A percentile compares a stretch with the other conserved stretches of the same genome.
These are phyloP conservation scores for Atlantisia rogersi DNA, from an alignment of 2,113 vertebrate species.

Conservation along the genomic window DNA sequence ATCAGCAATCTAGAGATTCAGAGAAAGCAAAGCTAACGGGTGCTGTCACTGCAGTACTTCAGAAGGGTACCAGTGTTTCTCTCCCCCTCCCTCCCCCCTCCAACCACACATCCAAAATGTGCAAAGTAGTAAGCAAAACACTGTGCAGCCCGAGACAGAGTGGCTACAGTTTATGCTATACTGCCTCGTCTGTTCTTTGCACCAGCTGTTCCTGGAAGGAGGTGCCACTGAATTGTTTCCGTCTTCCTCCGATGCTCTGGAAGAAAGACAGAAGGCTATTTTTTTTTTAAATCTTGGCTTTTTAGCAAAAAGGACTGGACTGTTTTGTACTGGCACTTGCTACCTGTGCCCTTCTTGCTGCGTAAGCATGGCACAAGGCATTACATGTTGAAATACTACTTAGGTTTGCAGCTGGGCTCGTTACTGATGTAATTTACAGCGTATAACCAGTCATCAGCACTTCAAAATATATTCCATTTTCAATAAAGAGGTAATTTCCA, in stretches of 20 bases:
- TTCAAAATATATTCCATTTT: background rate
- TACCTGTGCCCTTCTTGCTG: background rate
- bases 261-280: background rate
- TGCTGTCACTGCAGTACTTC: background rate
- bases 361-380: background rate
- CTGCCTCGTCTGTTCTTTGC: constrained; percentile 39
- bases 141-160: constrained; percentile 21
- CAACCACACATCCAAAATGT: background rate
- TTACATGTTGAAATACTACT: constrained; percentile 16
- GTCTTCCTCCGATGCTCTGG: constrained; percentile 24
- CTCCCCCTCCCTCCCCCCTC: accelerated
- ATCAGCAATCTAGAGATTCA: background rate
- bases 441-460: background rate
- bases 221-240: constrained; percentile 19
- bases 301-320: background rate
- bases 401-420: background rate
- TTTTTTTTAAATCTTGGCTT: background rate
- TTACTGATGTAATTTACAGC: background rate
- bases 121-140: background rate
- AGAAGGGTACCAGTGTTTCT: background rate
- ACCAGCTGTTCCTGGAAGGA: constrained; percentile 47
- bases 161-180: background rate
- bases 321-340: background rate
- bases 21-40: background rate
- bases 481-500: constrained; percentile 19